Percentiles rank a stretch among this genome's conserved stretches.
phyloP scores from a whole-genome alignment of 2,113 vertebrate genomes.

The Tachysurus vachellii region DNA sequence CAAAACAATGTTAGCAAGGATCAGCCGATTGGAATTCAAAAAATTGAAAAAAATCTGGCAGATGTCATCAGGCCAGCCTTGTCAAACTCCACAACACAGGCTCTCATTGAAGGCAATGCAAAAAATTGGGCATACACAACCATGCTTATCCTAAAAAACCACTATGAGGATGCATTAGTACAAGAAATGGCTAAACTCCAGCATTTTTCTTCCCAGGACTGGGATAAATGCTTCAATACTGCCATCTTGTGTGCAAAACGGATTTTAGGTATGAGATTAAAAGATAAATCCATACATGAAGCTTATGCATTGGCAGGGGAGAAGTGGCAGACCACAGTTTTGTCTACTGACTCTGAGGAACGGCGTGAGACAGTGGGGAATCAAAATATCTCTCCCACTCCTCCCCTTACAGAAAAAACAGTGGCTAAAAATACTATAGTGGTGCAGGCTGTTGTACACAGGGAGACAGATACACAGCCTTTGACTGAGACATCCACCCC shows the following conservation, averaged over 20 bases:
- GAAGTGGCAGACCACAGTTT: neutral
- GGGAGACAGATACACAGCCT: neutral
- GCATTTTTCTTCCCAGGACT: no score
- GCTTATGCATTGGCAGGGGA: neutral
- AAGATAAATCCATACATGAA: no score
- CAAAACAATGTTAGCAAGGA: neutral
- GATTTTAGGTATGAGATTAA: no score
- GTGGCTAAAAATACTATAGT: accelerated
- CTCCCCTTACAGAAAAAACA: neutral
- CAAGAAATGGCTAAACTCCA: no score
- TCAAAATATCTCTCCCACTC: neutral
- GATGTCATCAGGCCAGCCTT: neutral
- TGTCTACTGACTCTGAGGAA: neutral
- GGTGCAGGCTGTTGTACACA: neutral
- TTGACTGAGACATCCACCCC: neutral
- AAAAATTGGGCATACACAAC: no score
- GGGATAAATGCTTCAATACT: no score
- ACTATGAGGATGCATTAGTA: neutral
- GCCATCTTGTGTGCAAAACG: no score
- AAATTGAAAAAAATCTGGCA: neutral
- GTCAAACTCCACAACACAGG: neutral
- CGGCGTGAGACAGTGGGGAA: neutral
- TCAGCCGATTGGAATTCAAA: neutral
- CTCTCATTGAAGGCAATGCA: no score
- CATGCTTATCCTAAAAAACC: neutral